phyloP scores from a whole-genome alignment of 2,888 invertebrate species.

The Seladonia tumulorum region DNA sequence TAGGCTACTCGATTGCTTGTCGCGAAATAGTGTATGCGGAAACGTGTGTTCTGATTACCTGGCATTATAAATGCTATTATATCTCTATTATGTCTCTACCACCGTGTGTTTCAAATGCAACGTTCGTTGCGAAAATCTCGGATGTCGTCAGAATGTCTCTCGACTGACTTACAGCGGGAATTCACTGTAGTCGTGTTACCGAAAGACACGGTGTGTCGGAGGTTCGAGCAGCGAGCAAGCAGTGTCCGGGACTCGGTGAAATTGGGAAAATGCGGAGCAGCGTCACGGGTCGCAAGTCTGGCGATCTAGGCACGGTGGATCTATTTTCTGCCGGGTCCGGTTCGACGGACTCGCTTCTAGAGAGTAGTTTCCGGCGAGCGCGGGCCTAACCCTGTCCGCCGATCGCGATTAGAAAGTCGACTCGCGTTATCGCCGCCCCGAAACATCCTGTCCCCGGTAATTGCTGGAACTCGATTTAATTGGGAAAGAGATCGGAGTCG shows the following conservation, averaged over 20 bases:
- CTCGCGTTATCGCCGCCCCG: slow-evolving; percentile 57
- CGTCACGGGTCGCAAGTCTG: not conserved
- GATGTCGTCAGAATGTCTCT: too few relatives aligned
- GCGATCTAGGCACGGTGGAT: not conserved
- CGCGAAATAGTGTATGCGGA: too few relatives aligned
- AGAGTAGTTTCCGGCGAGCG: slow-evolving; percentile 34
- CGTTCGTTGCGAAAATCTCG: too few relatives aligned
- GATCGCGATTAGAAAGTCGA: slow-evolving; percentile 68
- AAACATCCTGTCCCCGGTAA: slow-evolving; percentile 67
- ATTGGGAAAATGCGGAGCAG: slow-evolving; percentile 6
- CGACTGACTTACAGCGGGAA: too few relatives aligned
- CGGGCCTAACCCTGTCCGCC: slow-evolving; percentile 51
- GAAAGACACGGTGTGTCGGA: too few relatives aligned
- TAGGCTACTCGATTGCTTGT: too few relatives aligned
- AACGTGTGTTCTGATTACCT: too few relatives aligned
- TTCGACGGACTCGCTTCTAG: slow-evolving; percentile 5
- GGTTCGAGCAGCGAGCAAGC: not conserved
- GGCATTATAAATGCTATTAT: too few relatives aligned
- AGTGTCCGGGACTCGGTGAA: not conserved
- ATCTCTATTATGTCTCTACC: too few relatives aligned
- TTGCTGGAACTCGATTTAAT: slow-evolving; percentile 64
- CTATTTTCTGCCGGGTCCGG: slow-evolving; percentile 2
- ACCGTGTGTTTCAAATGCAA: too few relatives aligned
- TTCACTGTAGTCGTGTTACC: too few relatives aligned
- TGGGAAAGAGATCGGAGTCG: slow-evolving; percentile 57